These are phyloP conservation scores for Macaria liturata DNA, from an alignment of 2,888 invertebrate genomes.

Conservation along the genomic window DNA sequence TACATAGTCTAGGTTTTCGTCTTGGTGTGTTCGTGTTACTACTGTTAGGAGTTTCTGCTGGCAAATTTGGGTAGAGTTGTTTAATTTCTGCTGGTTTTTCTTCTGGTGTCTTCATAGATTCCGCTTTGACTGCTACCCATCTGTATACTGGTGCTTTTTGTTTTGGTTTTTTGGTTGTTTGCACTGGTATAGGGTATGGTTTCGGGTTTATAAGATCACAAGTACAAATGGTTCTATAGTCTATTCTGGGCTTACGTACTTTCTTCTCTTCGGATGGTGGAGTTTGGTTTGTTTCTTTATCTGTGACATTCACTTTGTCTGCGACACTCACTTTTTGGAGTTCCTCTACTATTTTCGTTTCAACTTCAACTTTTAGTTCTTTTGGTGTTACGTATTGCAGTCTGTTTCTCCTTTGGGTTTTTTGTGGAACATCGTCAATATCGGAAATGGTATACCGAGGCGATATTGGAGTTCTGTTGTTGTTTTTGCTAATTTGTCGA, in stretches of 20 bases:
- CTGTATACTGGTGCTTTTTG: slow-evolving; percentile 7
- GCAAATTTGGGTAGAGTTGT: no score
- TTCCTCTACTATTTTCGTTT: no score
- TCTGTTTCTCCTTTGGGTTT: no score
- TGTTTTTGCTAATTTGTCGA: slow-evolving; percentile 5
- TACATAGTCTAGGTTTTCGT: not conserved
- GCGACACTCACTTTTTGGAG: no score
- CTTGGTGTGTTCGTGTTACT: not conserved
- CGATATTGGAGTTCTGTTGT: slow-evolving; percentile 3
- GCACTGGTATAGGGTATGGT: not conserved
- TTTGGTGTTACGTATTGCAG: no score
- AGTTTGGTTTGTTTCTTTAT: not conserved
- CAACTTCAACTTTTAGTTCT: no score
- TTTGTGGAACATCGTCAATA: no score
- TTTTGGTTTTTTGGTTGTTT: not conserved
- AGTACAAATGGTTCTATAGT: slow-evolving; percentile 5
- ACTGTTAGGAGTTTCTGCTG: not conserved
- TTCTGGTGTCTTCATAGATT: slow-evolving; percentile 10
- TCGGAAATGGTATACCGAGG: no score
- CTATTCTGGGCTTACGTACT: not conserved
- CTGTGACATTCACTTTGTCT: no score
- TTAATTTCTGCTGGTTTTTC: slow-evolving; percentile 4
- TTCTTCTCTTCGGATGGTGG: not conserved
- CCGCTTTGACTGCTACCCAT: slow-evolving; percentile 6
- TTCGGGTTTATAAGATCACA: slow-evolving; percentile 1